Evolutionary conservation across 1,140 invertebrate genomes (phyloP).

Genomic region (Drosophila chauvacae): DNA sequence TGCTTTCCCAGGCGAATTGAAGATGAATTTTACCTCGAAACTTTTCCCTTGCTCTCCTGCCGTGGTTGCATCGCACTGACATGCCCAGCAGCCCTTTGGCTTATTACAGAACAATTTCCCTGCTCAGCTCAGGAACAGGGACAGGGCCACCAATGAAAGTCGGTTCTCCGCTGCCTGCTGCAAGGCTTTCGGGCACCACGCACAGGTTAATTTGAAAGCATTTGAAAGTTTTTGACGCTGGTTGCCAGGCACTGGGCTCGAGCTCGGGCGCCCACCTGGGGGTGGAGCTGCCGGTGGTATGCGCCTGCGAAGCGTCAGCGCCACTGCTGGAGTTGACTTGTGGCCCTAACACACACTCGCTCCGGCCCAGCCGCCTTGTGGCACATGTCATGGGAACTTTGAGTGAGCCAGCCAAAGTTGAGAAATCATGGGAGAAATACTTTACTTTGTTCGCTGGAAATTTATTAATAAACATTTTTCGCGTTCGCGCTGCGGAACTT

Average conservation of each 20-base stretch:
- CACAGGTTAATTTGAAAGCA: conserved; percentile 74
- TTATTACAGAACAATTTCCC: conserved; percentile 37
- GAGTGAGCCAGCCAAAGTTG: conserved; percentile 56
- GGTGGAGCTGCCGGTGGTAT: not conserved
- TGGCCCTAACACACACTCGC: conserved; percentile 39
- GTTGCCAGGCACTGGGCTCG: conserved; percentile 21
- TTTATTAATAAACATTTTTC: conserved; percentile 74
- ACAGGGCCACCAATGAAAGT: conserved; percentile 28
- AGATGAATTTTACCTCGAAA: not conserved
- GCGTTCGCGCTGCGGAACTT: conserved; percentile 50
- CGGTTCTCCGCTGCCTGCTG: conserved; percentile 14
- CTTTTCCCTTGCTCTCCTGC: not conserved
- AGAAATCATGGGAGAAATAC: conserved; percentile 78
- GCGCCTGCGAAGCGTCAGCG: conserved; percentile 29
- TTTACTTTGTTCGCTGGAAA: conserved; percentile 74
- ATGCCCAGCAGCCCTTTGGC: conserved; percentile 17
- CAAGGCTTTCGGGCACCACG: conserved; percentile 37
- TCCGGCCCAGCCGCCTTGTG: conserved; percentile 30
- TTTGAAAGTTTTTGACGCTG: conserved; percentile 75
- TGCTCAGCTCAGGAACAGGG: conserved; percentile 1
- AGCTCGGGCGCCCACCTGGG: not conserved
- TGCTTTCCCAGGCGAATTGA: not conserved
- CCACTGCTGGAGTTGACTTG: conserved; percentile 63
- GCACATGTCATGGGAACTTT: conserved; percentile 79
- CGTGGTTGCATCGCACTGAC: not conserved